These are phyloP conservation scores for Zaprionus capensis DNA, from an alignment of 1,140 invertebrate species.

Conservation along the genomic window DNA sequence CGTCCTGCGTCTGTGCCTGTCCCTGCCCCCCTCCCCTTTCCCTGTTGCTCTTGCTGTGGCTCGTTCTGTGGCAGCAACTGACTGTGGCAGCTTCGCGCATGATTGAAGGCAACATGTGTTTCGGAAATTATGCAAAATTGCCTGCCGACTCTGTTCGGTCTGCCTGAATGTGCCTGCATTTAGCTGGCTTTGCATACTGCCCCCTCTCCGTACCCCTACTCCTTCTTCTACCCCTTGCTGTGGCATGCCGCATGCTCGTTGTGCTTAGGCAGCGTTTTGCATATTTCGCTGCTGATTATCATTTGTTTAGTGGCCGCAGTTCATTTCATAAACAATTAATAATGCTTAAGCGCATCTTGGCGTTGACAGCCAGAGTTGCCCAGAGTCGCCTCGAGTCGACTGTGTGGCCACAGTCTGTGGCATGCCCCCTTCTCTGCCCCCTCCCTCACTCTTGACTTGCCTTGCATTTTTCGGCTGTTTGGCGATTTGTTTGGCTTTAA, in stretches of 20 bases:
- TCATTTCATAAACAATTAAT: slow-evolving; percentile 80
- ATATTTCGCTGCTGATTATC: slow-evolving; percentile 79
- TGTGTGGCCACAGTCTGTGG: slow-evolving; percentile 50
- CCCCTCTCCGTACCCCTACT: background rate
- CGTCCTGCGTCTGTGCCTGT: background rate
- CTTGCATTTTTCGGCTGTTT: slow-evolving; percentile 56
- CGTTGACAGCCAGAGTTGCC: slow-evolving; percentile 60
- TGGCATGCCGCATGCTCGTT: slow-evolving; percentile 44
- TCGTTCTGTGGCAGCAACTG: slow-evolving; percentile 18
- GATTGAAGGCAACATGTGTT: slow-evolving; percentile 84
- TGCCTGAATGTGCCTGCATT: slow-evolving; percentile 59
- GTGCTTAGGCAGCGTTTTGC: slow-evolving; percentile 56
- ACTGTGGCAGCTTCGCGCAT: slow-evolving; percentile 62
- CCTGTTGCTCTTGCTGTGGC: slow-evolving; percentile 11
- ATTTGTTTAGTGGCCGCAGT: slow-evolving; percentile 69
- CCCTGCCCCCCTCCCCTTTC: slow-evolving; percentile 5
- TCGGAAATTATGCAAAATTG: slow-evolving; percentile 84
- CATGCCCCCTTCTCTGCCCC: background rate
- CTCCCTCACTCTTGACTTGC: slow-evolving; percentile 7
- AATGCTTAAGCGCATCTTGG: slow-evolving; percentile 81
- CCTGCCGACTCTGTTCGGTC: slow-evolving; percentile 40
- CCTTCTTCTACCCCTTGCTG: slow-evolving; percentile 2
- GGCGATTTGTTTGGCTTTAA: slow-evolving; percentile 74
- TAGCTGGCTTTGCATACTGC: slow-evolving; percentile 1
- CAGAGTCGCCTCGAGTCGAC: slow-evolving; percentile 29